Base-by-base conservation (phyloP, 37 sponge, comb jelly and placozoan species). In the Cliona cf. orientalis region DNA sequence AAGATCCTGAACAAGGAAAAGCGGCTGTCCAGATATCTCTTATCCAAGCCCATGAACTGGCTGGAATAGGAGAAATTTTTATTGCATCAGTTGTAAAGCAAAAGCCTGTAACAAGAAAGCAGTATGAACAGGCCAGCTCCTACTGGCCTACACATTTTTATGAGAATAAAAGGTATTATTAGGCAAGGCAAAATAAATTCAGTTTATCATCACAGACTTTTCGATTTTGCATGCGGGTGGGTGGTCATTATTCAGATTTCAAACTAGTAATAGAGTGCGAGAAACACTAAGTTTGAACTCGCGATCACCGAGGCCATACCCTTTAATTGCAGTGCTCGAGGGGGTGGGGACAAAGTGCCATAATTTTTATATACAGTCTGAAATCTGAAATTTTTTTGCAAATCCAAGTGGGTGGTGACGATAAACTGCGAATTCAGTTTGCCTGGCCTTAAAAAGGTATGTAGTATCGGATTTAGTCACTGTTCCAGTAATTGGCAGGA, bases 91-190 rank as follows among this genome's bases (percentile, higher is more conserved):
- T 96, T 6, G 91, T 91, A 12, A 69, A 32, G 43, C 0, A 5
- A 25, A 85, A 81, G 42, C 91, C 95, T 22, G 45, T 97, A 1
- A 97, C 97, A 19, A 81, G 93, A 46, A 67, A 42, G 26, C 97
- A 97, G 76, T 97, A 71, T 79, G 67, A 89, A 6, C 44, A 58
- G 37, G 76, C 87, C 9, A 66, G 49, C 6, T 58, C 44, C 31
- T n/a, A 72, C 49, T 97, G 97, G 97, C 89, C 95, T 25, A 74
- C 80, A 29, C 53, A 79, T 11, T 95, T 92, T 61, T 78, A 89
- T 82, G 96, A 95, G 77, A 71, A 95, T 43, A 95, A 95, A 82
- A 60, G 46, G 95, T 91, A 69, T 62, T 26, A 62, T 26, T 25
- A 26, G 23, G 7, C 23, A 26, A 62, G 11, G 28, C 26, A 62